Evolutionary conservation across 2,797 vertebrate genomes (phyloP).

Genomic region (Cottoperca gobio): DNA sequence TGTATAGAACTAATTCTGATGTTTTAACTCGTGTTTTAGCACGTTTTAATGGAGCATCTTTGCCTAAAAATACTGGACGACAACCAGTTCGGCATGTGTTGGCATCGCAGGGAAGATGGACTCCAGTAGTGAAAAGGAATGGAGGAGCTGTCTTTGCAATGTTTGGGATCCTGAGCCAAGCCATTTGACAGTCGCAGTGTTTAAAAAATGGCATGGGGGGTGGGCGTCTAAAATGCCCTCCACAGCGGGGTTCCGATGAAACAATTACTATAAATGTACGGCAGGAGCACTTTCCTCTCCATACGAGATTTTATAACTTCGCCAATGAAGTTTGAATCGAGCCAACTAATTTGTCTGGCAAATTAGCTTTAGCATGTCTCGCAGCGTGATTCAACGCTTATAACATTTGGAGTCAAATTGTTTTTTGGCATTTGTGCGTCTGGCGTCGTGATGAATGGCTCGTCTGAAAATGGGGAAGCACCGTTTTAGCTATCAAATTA

Average conservation of each 20-base stretch:
- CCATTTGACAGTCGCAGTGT: constrained; percentile 77
- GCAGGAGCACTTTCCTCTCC: constrained; percentile 76
- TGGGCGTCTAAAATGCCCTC: constrained; percentile 77
- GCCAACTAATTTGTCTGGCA: constrained; percentile 84
- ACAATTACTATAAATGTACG: constrained; percentile 84
- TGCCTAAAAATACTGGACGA: constrained; percentile 78
- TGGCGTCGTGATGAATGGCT: constrained; percentile 78
- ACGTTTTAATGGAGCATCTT: constrained; percentile 63
- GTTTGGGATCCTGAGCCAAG: constrained; percentile 75
- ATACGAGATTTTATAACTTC: constrained; percentile 83
- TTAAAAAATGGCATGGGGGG: constrained; percentile 77
- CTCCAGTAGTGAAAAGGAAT: constrained; percentile 81
- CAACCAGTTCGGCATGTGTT: constrained; percentile 81
- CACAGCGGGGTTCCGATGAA: constrained; percentile 76
- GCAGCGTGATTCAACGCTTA: constrained; percentile 80
- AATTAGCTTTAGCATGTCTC: constrained; percentile 86
- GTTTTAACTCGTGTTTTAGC: constrained; percentile 50
- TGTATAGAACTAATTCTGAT: constrained; percentile 34
- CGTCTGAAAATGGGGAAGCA: constrained; percentile 77
- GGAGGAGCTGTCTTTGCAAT: constrained; percentile 71
- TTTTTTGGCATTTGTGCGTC: constrained; percentile 80
- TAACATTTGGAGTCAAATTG: constrained; percentile 84
- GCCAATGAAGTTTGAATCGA: constrained; percentile 78
- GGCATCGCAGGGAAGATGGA: constrained; percentile 78
- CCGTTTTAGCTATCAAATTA: constrained; percentile 84